Evolutionary conservation across 2,888 invertebrate genomes (phyloP).

Genomic region (Dexiosoma caninum): DNA sequence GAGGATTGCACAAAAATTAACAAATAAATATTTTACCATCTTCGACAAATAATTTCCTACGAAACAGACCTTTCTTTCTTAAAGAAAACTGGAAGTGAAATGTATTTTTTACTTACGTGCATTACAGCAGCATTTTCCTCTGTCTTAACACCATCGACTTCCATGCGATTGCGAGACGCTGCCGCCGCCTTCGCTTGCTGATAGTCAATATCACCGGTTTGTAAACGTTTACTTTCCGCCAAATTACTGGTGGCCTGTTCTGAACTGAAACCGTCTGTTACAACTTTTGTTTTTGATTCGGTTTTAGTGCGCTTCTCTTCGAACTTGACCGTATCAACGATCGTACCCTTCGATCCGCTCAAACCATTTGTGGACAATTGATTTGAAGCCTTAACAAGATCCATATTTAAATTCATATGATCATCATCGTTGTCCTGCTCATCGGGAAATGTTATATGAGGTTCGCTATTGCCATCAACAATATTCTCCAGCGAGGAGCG

Average conservation of each 20-base stretch:
- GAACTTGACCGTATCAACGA: conserved; percentile 85
- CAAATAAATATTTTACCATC: too few species aligned
- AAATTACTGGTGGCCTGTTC: conserved; percentile 85
- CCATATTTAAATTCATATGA: conserved; percentile 69
- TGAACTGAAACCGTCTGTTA: conserved; percentile 89
- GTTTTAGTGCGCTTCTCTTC: conserved; percentile 90
- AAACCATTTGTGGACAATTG: conserved; percentile 75
- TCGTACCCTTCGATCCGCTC: conserved; percentile 74
- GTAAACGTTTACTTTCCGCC: conserved; percentile 85
- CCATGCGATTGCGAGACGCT: conserved; percentile 87
- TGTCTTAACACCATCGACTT: conserved; percentile 90
- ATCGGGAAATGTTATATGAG: conserved; percentile 89
- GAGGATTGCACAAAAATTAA: too few species aligned
- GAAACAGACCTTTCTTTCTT: background rate
- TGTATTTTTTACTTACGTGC: conserved; percentile 81
- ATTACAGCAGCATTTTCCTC: conserved; percentile 90
- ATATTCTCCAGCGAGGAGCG: conserved; percentile 88
- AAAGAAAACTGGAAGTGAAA: background rate
- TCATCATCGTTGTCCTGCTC: conserved; percentile 85
- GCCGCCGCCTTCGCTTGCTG: conserved; percentile 88
- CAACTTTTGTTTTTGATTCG: conserved; percentile 86
- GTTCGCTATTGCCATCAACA: conserved; percentile 83
- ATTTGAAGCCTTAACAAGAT: conserved; percentile 78
- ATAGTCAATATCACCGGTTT: conserved; percentile 89
- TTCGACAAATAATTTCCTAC: too few species aligned